Evolutionary conservation across 1,140 invertebrate genomes (phyloP).

Genomic region (Dendrolimus punctatus): DNA sequence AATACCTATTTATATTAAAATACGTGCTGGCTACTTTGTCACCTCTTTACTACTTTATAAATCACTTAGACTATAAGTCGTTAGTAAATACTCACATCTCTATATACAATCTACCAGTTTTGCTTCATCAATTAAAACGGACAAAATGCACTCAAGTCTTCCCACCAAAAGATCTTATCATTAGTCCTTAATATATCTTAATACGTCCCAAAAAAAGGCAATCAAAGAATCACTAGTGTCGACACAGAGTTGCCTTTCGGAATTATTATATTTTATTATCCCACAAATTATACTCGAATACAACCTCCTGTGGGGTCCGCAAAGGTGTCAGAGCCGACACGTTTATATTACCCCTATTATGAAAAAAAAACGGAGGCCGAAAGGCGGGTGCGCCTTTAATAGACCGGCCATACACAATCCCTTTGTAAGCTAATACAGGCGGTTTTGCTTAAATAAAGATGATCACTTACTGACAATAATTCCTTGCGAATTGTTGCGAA

Average conservation of each 20-base stretch:
- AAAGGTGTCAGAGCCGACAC: slow-evolving; percentile 62
- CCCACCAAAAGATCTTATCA: not conserved
- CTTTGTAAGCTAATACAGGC: not conserved
- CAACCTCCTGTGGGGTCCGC: slow-evolving; percentile 56
- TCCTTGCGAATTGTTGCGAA: too few relatives aligned
- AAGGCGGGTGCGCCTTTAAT: slow-evolving; percentile 39
- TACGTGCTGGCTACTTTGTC: too few relatives aligned
- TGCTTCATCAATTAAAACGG: too few relatives aligned
- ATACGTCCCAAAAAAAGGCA: slow-evolving; percentile 6
- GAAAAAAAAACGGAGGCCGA: slow-evolving; percentile 44
- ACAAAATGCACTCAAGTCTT: not conserved
- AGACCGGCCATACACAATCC: not conserved
- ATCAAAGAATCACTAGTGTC: slow-evolving; percentile 11
- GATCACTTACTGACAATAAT: too few relatives aligned
- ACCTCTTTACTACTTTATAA: too few relatives aligned
- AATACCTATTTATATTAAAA: too few relatives aligned
- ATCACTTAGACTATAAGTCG: too few relatives aligned
- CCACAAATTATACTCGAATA: slow-evolving; percentile 50
- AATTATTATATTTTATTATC: slow-evolving; percentile 63
- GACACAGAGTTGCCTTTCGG: slow-evolving; percentile 12
- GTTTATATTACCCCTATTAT: slow-evolving; percentile 62
- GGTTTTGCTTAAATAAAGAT: too few relatives aligned
- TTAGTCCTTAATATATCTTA: too few relatives aligned
- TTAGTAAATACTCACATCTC: too few relatives aligned
- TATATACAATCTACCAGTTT: too few relatives aligned